Conservation (phyloP, 2,888 invertebrate genomes). For the Agonopterix alstromeriana region DNA sequence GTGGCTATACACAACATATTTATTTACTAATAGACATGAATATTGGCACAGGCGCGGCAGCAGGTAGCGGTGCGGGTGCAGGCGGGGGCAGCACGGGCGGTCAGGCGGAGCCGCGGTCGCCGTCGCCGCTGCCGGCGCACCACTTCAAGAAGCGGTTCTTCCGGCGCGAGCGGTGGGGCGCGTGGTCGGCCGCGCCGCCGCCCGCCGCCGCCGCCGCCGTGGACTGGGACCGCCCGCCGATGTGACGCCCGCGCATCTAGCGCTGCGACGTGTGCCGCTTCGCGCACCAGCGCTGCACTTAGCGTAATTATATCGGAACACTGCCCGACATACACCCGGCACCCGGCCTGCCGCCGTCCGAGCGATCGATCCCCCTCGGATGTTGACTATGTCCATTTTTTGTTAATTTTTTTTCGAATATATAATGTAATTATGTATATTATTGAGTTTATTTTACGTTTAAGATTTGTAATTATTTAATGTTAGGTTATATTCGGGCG, state of each 20-base stretch:
- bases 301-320: slow-evolving; percentile 18
- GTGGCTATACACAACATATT: too few relatives aligned
- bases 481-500: slow-evolving; percentile 46
- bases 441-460: slow-evolving; percentile 72
- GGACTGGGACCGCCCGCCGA: slow-evolving; percentile 70
- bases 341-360: slow-evolving; percentile 9
- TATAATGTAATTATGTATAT: slow-evolving; percentile 76
- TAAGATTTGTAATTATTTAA: slow-evolving; percentile 73
- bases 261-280: slow-evolving; percentile 25
- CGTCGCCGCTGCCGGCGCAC: slow-evolving; percentile 52
- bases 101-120: slow-evolving; percentile 38
- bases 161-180: slow-evolving; percentile 83
- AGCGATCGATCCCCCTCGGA: slow-evolving; percentile 18
- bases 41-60: too few relatives aligned
- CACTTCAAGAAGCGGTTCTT: slow-evolving; percentile 93
- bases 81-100: slow-evolving; percentile 43
- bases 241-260: slow-evolving; percentile 57
- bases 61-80: not conserved
- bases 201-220: slow-evolving; percentile 48
- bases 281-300: slow-evolving; percentile 18
- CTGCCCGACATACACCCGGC: slow-evolving; percentile 14
- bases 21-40: too few relatives aligned
- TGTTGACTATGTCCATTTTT: slow-evolving; percentile 43
- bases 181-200: slow-evolving; percentile 63
- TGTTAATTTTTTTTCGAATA: slow-evolving; percentile 66